Percentiles rank a stretch among this genome's conserved stretches.
Evolutionary conservation across 2,113 vertebrate genomes (phyloP).

Genomic region (Entomyzon cyanotis): DNA sequence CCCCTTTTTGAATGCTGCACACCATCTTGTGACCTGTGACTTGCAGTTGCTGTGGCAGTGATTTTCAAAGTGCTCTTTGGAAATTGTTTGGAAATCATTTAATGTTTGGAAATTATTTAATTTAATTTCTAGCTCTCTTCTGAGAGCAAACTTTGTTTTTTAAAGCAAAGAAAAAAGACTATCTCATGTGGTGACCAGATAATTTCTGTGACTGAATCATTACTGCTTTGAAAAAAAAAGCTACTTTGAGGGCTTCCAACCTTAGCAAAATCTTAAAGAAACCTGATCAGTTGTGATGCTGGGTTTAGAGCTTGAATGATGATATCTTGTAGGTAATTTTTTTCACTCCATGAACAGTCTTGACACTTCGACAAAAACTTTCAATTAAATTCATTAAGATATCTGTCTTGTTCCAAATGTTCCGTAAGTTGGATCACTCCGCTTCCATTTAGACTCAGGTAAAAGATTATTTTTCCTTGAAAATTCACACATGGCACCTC

Average conservation of each 20-base stretch:
- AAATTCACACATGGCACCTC: neutral
- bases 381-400: neutral
- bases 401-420: neutral
- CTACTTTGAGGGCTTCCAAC: neutral
- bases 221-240: neutral
- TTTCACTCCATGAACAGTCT: neutral
- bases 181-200: neutral
- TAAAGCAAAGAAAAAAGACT: neutral
- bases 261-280: neutral
- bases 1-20: neutral
- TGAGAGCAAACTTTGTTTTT: neutral
- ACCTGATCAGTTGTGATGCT: neutral
- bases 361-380: neutral
- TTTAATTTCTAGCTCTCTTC: neutral
- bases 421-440: neutral
- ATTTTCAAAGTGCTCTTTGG: neutral
- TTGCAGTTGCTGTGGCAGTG: neutral
- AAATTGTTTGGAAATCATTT: neutral
- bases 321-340: neutral
- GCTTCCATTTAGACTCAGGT: neutral
- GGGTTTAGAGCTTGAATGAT: neutral
- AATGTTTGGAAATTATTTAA: neutral
- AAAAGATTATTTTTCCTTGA: neutral
- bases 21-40: neutral
- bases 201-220: neutral